Base-by-base conservation (phyloP, 2,113 vertebrate species). In the Odontesthes bonariensis region DNA sequence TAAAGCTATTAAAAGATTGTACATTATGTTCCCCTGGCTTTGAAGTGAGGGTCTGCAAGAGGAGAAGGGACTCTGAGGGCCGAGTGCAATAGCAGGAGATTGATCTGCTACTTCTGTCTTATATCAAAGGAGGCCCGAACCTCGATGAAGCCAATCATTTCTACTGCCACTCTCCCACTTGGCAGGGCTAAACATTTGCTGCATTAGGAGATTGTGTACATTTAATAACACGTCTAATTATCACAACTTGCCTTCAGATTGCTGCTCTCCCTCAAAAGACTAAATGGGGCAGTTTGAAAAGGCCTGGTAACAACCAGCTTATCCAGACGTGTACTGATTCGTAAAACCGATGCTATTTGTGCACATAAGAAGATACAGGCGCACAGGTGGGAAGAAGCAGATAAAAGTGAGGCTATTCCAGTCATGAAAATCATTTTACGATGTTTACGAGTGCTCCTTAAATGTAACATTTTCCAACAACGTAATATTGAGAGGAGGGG, bases 1-100 rank as follows among this genome's bases (percentile, higher is more conserved):
- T 97, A 97, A 96, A 97, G 97, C 98, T 98, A 99, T 99, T 99
- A 98, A 99, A 98, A 99, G 97, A 99, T 97, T 97, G 97, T 98
- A 98, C 97, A 99, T 99, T 98, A 97, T 99, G 97, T 97, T 96
- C 95, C 96, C 89, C 79, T 95, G 89, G 95, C 97, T 99, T 99
- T 99, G 98, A 99, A 98, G 98, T 99, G 93, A 97, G 95, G 95
- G 95, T 94, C 95, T 92, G 94, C 90, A 89, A 95, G 94, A 95
- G 95, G 94, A 95, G 93, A 94, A 96, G 96, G 95, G 96, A 95
- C 95, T 95, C 87, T 60, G 91, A 86, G 84, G 90, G 92, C 89
- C 87, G 96, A 97, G 96, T 93, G 93, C 95, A 96, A 96, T 95
- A 95, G 95, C 95, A 95, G 92, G 95, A 96, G 96, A 95, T 88